phyloP scores from a whole-genome alignment of 2,888 invertebrate genomes.

The Coenonympha arcania region DNA sequence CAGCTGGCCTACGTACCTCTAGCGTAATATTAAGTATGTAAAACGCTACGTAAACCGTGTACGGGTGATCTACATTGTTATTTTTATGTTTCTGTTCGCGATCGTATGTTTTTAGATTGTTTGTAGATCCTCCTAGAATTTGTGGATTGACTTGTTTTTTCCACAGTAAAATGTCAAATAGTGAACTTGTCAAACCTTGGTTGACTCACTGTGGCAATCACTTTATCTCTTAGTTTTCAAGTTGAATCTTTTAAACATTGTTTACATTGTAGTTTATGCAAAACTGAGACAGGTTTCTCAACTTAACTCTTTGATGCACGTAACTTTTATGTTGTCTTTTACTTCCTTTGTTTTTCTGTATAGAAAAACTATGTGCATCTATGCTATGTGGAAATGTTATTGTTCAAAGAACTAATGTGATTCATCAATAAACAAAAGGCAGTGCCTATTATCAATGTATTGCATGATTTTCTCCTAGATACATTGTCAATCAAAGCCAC shows the following conservation, averaged over 20 bases:
- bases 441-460: background rate
- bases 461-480: background rate
- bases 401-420: conserved; percentile 29
- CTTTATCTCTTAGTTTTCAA: conserved; percentile 44
- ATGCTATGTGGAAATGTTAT: conserved; percentile 27
- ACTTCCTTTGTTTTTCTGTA: background rate
- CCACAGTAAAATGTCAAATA: conserved; percentile 66
- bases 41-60: conserved; percentile 56
- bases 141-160: conserved; percentile 60
- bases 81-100: conserved; percentile 40
- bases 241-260: conserved; percentile 40
- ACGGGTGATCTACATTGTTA: conserved; percentile 41
- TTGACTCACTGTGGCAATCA: conserved; percentile 70
- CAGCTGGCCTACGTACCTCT: conserved; percentile 71
- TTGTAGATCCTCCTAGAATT: conserved; percentile 46
- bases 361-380: background rate
- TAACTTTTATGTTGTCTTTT: background rate
- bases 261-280: conserved; percentile 34
- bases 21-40: conserved; percentile 61
- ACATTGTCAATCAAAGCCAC: background rate
- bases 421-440: conserved; percentile 24
- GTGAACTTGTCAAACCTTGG: conserved; percentile 71
- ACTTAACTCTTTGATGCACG: background rate
- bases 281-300: background rate
- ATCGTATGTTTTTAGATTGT: conserved; percentile 36